Evolutionary conservation across 2,888 invertebrate species (phyloP).

Genomic region (Hylaea fasciaria): DNA sequence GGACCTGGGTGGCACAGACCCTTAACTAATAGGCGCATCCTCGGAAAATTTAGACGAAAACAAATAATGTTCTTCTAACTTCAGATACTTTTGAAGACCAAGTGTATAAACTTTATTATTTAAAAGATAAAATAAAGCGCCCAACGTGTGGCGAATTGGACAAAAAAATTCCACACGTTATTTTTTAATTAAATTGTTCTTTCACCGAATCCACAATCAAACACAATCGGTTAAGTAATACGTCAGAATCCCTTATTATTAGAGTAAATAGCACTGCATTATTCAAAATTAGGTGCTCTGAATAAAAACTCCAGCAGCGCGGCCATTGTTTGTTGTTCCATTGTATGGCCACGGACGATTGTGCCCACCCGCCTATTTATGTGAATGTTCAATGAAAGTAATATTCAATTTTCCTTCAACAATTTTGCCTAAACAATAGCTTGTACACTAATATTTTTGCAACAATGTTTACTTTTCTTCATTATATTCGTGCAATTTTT

Average conservation of each 20-base stretch:
- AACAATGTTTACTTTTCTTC: background rate
- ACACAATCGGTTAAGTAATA: background rate
- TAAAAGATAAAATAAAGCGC: too few species aligned
- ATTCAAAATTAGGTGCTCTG: conserved; percentile 51
- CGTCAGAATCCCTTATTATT: conserved; percentile 5
- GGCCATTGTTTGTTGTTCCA: conserved; percentile 61
- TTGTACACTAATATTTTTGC: background rate
- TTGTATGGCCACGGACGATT: conserved; percentile 46
- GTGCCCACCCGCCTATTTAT: conserved; percentile 33
- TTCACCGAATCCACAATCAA: background rate
- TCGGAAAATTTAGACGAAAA: too few species aligned
- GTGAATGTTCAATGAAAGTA: conserved; percentile 37
- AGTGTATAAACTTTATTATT: too few species aligned
- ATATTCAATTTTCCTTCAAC: conserved; percentile 24
- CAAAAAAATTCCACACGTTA: too few species aligned
- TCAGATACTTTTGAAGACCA: too few species aligned
- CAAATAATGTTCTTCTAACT: too few species aligned
- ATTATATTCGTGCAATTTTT: too few species aligned
- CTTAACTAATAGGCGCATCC: too few species aligned
- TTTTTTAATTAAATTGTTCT: too few species aligned
- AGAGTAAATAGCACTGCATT: conserved; percentile 18
- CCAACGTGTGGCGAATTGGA: too few species aligned
- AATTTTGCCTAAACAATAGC: background rate
- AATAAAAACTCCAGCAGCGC: conserved; percentile 63
- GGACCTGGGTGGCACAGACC: too few species aligned